Evolutionary conservation across 2,113 vertebrate species (phyloP), one percentile per base, ranked within the genome.

Genomic region (Eurystomus gularis): DNA sequence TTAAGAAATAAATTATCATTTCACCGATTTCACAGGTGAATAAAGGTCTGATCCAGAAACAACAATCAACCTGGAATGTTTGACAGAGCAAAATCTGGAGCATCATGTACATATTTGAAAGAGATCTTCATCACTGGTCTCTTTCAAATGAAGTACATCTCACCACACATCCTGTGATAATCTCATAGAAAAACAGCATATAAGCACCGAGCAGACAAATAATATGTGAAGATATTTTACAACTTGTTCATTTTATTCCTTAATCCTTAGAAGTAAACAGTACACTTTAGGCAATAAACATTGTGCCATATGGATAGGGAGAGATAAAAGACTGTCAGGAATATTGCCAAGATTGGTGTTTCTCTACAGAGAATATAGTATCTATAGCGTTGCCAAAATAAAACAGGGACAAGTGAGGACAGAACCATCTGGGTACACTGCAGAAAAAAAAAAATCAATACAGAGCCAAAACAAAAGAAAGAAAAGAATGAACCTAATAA

Each of bases 241-340:
- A 69, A 40, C 11, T 57, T 91, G 23, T 80, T 96, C 49, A 69
- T 93, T 95, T 79, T 85, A 76, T 82, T 80, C 46, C 11, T 94
- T 65, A 88, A 90, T 91, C 71, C 51, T 85, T 90, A 88, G 82
- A 90, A 86, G 33, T 55, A 88, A 87, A 73, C 54, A 95, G 46
- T 46, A 46, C 16, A 83, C 29, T 83, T 96, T 44, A 93, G 76
- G 82, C 83, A 94, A 88, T 73, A 94, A 90, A 88, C 70, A 81
- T 15, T 90, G 40, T 75, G 55, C 75, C 88, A 86, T 92, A 93
- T 66, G 87, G 92, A 83, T 80, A 86, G 39, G 25, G 85, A 96
- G 64, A 95, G 71, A 95, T 90, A 80, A 95, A 97, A 88, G 75
- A 48, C 78, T 71, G 44, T 55, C 85, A 92, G 90, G 90, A 94